Base-by-base conservation (phyloP, 2,113 vertebrate species). In the Myotis yumanensis region DNA sequence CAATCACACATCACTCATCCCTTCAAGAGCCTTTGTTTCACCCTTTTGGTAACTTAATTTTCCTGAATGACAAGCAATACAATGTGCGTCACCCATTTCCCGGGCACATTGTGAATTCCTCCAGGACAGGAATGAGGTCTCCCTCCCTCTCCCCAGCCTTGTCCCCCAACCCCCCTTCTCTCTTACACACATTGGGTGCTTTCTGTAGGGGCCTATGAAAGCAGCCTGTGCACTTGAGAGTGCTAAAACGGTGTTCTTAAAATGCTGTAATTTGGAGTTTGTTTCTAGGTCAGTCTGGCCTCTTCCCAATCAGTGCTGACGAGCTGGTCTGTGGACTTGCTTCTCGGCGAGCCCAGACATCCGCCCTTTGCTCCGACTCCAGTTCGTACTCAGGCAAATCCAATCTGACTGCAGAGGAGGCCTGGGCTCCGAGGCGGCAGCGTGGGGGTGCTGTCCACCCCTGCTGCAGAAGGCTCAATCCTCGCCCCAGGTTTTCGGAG, bases 21-120 rank as follows among this genome's bases (percentile, higher is more conserved):
- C 79, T 30, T 79, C 79, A 35, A 59, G 75, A 94, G 46, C 32
- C 52, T 81, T 3, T 4, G 3, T 59, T 37, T 83, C 0, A 0
- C 71, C 85, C 12, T 73, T 90, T 86, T 25, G 69, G 35, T 93
- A 2, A 94, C 81, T 91, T 85, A 69, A 85, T 94, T 97, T 94
- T 22, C 7, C 81, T 87, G 93, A 94, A 28, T 73, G 75, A 68
- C 93, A 94, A 82, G 46, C 89, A 51, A 77, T 87, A 85, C 69
- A 79, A 73, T 14, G 25, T 46, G 1, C 62, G 32, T 54, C 30
- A n/a, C 62, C 11, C 84, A 23, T 91, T 14, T 54, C 86, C 68
- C 76, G 51, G 85, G n/a, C 32, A 37, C 25, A 5, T 11, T 71
- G 57, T 48, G 46, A 91, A 82, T 93, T 62, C 54, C 83, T 80